Evolutionary conservation across 2,113 vertebrate genomes (phyloP).

Genomic region (Mugil cephalus): DNA sequence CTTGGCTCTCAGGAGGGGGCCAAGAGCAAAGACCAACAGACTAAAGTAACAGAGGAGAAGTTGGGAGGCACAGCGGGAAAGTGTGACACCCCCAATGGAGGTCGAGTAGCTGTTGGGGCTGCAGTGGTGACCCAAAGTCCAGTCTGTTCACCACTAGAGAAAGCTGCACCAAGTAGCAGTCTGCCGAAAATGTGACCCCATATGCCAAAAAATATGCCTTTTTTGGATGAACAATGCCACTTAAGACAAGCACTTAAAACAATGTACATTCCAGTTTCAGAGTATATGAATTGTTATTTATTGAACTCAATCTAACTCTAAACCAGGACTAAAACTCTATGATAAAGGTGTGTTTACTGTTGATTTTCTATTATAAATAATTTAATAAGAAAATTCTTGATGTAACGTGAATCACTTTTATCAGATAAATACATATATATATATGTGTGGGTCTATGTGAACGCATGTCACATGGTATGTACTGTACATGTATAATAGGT

Average conservation of each 20-base stretch:
- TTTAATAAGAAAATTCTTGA: constrained; percentile 72
- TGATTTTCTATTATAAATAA: constrained; percentile 79
- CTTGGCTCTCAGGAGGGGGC: constrained; percentile 75
- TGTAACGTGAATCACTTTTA: constrained; percentile 76
- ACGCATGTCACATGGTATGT: constrained; percentile 75
- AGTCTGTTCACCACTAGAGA: constrained; percentile 67
- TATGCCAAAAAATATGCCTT: constrained; percentile 68
- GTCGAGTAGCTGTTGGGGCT: constrained; percentile 48
- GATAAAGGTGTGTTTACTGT: constrained; percentile 78
- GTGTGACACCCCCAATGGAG: constrained; percentile 65
- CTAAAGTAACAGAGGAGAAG: constrained; percentile 73
- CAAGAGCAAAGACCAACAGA: constrained; percentile 77
- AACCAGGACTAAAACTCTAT: constrained; percentile 59
- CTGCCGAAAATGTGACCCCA: constrained; percentile 68
- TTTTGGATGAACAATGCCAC: constrained; percentile 62
- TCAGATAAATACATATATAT: constrained; percentile 74
- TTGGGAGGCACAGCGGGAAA: constrained; percentile 68
- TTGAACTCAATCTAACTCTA: constrained; percentile 66
- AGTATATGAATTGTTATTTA: constrained; percentile 78
- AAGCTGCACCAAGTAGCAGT: constrained; percentile 56
- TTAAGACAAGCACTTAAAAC: constrained; percentile 76
- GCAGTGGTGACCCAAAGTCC: constrained; percentile 67
- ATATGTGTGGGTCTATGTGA: constrained; percentile 74
- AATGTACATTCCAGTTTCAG: constrained; percentile 80
- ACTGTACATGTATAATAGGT: constrained; percentile 66